Evolutionary conservation across 2,888 invertebrate species (phyloP), one percentile per base, ranked within the genome.

Genomic region (Helobdella robusta): DNA sequence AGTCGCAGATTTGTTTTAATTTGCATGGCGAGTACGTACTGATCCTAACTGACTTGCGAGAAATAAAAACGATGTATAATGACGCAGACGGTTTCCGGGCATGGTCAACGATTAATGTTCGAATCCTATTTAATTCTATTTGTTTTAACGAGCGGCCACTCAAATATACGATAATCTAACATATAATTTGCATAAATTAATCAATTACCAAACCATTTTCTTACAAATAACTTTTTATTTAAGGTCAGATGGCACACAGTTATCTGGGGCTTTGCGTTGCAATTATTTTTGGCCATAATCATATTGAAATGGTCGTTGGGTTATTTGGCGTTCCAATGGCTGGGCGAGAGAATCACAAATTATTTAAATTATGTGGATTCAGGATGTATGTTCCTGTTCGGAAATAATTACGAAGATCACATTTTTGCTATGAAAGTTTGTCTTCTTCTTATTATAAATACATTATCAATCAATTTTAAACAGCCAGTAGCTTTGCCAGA

Each of bases 361-460:
- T 70, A 68, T 62, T 28, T 72, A 35, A 60, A 18, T 8, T 70
- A 70, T 63, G 46, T 69, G 8, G 67, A 69, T 63, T 68, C 84
- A 0, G 94, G 93, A 0, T 86, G 89, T 0, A 83, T 82, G 0
- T 93, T 95, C 75, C 87, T 91, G 0, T 95, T 88, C 74, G 89
- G 90, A 23, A 68, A 68, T 11, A 56, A 30, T 59, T 72, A 65
- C 62, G 54, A 58, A 30, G 67, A 79, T 81, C 56, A 85, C 87
- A 8, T 77, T 50, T 92, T 94, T 75, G 91, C 91, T 0, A 93
- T 94, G 76, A 84, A 86, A 75, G 91, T 91, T 76, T 83, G 83
- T 80, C 1, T 3, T 1, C n/a, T n/a, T n/a, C n/a, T n/a, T n/a
- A n/a, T 40, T 11, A n/a, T 40, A 15, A 40, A 15, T 40, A 8